Evolutionary conservation across 2,113 vertebrate genomes (phyloP).

Genomic region (Daubentonia madagascariensis): DNA sequence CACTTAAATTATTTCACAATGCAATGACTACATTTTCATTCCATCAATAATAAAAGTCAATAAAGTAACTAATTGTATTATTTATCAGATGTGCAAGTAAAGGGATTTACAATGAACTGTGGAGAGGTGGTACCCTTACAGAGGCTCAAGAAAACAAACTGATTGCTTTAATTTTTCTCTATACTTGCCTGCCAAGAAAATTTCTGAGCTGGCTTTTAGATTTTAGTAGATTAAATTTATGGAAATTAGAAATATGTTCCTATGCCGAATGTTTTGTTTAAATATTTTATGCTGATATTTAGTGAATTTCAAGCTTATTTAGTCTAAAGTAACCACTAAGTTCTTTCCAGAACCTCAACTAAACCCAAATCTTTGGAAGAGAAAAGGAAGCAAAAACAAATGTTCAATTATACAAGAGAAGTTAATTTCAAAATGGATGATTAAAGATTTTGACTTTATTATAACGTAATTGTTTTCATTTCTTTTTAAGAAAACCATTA

Average conservation of each 20-base stretch:
- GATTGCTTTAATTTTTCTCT: slow-evolving; percentile 20
- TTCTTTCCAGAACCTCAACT: not conserved
- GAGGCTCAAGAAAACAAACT: not conserved
- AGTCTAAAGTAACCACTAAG: not conserved
- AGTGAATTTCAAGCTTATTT: slow-evolving; percentile 47
- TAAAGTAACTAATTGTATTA: not conserved
- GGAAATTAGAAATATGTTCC: slow-evolving; percentile 28
- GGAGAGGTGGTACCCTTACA: not conserved
- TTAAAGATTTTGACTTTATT: not conserved
- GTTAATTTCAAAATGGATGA: not conserved
- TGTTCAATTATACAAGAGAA: not conserved
- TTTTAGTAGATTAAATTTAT: slow-evolving; percentile 5
- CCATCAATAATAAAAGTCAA: not conserved
- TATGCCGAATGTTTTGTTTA: not conserved
- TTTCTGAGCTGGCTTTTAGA: not conserved
- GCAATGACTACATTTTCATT: not conserved
- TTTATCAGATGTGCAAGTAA: not conserved
- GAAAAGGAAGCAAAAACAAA: not conserved
- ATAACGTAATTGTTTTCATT: not conserved
- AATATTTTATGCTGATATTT: slow-evolving; percentile 23
- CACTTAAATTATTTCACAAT: slow-evolving; percentile 4
- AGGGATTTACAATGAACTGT: not conserved
- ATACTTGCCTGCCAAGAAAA: not conserved
- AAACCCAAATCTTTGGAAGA: not conserved
- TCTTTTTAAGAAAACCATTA: not conserved